Evolutionary conservation across 2,113 vertebrate genomes (phyloP).

Genomic region (Neodon shergylaensis): DNA sequence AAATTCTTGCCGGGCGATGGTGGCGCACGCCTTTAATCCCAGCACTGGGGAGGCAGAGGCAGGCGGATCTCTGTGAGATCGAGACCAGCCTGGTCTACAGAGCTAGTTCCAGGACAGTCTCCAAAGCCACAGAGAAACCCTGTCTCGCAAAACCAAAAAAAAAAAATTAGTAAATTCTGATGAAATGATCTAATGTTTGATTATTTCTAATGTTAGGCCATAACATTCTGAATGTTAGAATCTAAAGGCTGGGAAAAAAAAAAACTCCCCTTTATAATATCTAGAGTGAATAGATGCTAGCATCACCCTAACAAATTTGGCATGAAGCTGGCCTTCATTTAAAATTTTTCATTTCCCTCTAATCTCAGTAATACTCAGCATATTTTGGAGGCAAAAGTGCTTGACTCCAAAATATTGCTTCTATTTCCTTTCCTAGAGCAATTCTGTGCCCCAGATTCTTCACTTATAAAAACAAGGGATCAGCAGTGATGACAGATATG

Average conservation of each 20-base stretch:
- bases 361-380: neutral
- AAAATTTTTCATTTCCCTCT: neutral
- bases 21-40: too few relatives aligned
- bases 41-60: too few relatives aligned
- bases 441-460: constrained; percentile 12
- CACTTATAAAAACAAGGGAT: neutral
- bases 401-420: constrained; percentile 30
- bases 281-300: neutral
- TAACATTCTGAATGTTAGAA: neutral
- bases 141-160: too few relatives aligned
- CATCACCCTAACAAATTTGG: neutral
- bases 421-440: constrained; percentile 27
- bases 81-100: too few relatives aligned
- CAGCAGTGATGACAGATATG: neutral
- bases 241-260: neutral
- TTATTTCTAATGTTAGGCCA: neutral
- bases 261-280: neutral
- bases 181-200: neutral
- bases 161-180: neutral
- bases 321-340: neutral
- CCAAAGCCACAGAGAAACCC: too few relatives aligned
- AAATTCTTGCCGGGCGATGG: too few relatives aligned
- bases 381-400: constrained; percentile 11
- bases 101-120: too few relatives aligned
- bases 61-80: too few relatives aligned